A percentile compares a stretch with the other conserved stretches of the same genome.
Conservation (phyloP, 1,140 invertebrate species). For the Orchestia grillus region DNA sequence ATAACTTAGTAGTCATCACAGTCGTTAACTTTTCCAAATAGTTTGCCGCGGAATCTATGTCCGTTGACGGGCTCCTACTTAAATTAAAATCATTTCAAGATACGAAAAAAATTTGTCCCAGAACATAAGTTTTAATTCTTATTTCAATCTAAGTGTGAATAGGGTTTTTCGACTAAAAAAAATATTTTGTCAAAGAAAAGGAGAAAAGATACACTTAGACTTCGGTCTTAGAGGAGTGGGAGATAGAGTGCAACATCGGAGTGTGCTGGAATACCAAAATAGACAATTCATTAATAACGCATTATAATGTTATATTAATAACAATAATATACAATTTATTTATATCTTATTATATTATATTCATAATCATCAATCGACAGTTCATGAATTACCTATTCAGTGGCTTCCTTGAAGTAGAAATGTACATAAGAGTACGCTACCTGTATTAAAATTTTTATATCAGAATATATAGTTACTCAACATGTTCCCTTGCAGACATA, state of each 20-base stretch:
- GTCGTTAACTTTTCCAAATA: too few relatives aligned
- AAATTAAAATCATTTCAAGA: not conserved
- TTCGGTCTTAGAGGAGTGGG: not conserved
- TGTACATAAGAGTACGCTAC: too few relatives aligned
- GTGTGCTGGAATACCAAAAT: not conserved
- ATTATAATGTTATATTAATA: too few relatives aligned
- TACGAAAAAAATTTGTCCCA: not conserved
- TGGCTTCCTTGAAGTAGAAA: too few relatives aligned
- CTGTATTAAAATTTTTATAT: too few relatives aligned
- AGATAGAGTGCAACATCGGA: slow-evolving; percentile 10
- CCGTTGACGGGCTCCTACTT: not conserved
- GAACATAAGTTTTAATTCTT: not conserved
- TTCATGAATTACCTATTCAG: too few relatives aligned
- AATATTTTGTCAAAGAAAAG: not conserved
- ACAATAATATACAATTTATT: too few relatives aligned
- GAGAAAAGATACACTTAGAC: not conserved
- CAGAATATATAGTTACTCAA: too few relatives aligned
- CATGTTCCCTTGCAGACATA: too few relatives aligned
- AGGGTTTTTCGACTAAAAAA: not conserved
- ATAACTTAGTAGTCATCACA: too few relatives aligned
- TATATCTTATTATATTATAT: too few relatives aligned
- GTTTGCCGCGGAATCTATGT: not conserved
- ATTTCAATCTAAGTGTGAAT: not conserved
- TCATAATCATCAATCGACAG: too few relatives aligned
- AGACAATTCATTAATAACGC: not conserved